Base-by-base conservation (phyloP, 2,113 vertebrate genomes). In the Anthoscopus minutus region DNA sequence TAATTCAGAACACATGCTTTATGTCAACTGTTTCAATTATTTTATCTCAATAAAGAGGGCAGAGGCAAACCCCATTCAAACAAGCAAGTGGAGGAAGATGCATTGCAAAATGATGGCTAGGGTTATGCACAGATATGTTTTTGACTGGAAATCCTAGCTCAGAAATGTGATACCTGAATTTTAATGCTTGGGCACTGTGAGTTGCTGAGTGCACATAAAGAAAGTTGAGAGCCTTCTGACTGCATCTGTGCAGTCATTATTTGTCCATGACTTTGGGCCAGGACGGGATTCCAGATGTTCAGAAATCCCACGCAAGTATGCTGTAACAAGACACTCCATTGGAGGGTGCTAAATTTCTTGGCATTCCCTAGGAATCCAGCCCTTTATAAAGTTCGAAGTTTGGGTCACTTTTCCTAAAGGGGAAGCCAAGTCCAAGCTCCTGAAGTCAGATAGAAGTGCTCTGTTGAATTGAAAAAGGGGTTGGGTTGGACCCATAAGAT, bases 1-100 rank as follows among this genome's bases (percentile, higher is more conserved):
- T 91, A 88, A 94, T 94, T 88, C 28, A 66, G 53, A 94, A 78
- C 77, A 84, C 38, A 58, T 86, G 67, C 27, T 94, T 92, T 80
- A 70, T 86, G 65, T 83, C 64, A 92, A 84, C 77, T 76, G 10
- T 66, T 95, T 88, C 80, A 58, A 62, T 81, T 86, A 86, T 93
- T 95, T 91, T 86, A 89, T 91, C 65, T 86, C 69, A 78, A 35
- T 81, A 86, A 83, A 77, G 58, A 81, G 47, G 47, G 71, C 35
- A 86, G 58, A 93, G 67, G 64, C 58, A 96, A 90, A 74, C 25
- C 42, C 51, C 35, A 88, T 77, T 84, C 71, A 86, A 94, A 94
- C 66, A 93, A 76, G 50, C 85, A 82, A 80, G 5, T 9, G 42
- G n/a, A 86, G 35, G 62, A 93, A 70, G 62, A 86, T 44, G 38